phyloP scores from a whole-genome alignment of 2,888 invertebrate species.

The Mesorhabditis sp. region DNA sequence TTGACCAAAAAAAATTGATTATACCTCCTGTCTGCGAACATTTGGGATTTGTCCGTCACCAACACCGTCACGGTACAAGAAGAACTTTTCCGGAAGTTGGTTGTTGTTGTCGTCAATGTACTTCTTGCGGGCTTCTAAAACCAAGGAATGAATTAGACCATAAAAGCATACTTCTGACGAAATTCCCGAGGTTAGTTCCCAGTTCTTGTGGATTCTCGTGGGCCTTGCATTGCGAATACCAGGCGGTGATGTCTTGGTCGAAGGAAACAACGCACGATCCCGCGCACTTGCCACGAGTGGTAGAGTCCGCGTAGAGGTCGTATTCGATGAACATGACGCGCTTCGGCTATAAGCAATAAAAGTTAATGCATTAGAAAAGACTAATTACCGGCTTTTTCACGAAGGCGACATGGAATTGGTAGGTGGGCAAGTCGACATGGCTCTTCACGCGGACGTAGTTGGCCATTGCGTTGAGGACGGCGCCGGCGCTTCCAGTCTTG shows the following conservation, averaged over 20 bases:
- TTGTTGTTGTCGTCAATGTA: constrained; percentile 69
- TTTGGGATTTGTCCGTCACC: constrained; percentile 80
- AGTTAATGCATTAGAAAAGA: too few relatives aligned
- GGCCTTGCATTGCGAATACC: constrained; percentile 72
- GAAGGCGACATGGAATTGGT: constrained; percentile 35
- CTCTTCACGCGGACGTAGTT: too few relatives aligned
- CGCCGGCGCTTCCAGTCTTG: too few relatives aligned
- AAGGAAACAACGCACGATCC: constrained; percentile 79
- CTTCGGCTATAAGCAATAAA: constrained; percentile 22
- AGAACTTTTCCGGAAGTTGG: constrained; percentile 73
- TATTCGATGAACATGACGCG: constrained; percentile 75
- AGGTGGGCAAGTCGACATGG: constrained; percentile 20
- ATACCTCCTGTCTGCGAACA: constrained; percentile 73
- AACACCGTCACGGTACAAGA: constrained; percentile 88
- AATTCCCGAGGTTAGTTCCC: constrained; percentile 69
- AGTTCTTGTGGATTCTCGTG: constrained; percentile 76
- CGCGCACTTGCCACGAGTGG: constrained; percentile 69
- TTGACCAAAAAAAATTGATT: constrained; percentile 65
- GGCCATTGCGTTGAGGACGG: too few relatives aligned
- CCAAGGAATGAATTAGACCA: constrained; percentile 45
- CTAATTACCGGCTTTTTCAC: neutral
- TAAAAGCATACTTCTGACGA: constrained; percentile 28
- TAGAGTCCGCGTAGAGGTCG: constrained; percentile 82
- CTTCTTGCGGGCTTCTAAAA: constrained; percentile 70
- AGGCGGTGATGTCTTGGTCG: constrained; percentile 71